A percentile compares a stretch with the other conserved stretches of the same genome.
Evolutionary conservation across 1,140 invertebrate species (phyloP).

Genomic region (Pseudomyrmex concolor): DNA sequence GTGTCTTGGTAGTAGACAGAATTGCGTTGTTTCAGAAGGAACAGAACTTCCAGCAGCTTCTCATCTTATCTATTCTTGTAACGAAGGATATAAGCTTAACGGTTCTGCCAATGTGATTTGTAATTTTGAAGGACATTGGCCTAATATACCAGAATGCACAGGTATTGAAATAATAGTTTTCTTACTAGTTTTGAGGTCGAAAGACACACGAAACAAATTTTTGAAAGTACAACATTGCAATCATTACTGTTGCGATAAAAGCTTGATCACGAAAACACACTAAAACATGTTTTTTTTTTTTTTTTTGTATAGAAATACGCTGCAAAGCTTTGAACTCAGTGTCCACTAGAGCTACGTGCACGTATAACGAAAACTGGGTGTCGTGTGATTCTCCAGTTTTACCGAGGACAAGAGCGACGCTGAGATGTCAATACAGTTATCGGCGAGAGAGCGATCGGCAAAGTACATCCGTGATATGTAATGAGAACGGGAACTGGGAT

Average conservation of each 20-base stretch:
- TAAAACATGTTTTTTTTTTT: too few species aligned
- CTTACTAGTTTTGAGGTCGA: too few species aligned
- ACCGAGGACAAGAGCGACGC: slow-evolving; percentile 73
- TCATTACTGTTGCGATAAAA: too few species aligned
- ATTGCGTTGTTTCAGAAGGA: slow-evolving; percentile 68
- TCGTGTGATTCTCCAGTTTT: slow-evolving; percentile 68
- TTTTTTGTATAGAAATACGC: slow-evolving; percentile 73
- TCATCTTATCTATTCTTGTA: slow-evolving; percentile 77
- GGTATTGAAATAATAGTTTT: slow-evolving; percentile 69
- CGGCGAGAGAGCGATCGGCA: slow-evolving; percentile 64
- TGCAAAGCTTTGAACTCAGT: slow-evolving; percentile 73
- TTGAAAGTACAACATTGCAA: too few species aligned
- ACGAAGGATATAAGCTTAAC: slow-evolving; percentile 72
- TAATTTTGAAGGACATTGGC: slow-evolving; percentile 75
- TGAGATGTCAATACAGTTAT: slow-evolving; percentile 77
- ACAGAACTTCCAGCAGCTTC: slow-evolving; percentile 71
- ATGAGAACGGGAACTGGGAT: slow-evolving; percentile 78
- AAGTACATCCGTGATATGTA: slow-evolving; percentile 73
- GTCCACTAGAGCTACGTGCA: slow-evolving; percentile 72
- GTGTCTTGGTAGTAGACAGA: slow-evolving; percentile 51
- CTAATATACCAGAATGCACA: slow-evolving; percentile 74
- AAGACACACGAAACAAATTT: too few species aligned
- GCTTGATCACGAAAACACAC: too few species aligned
- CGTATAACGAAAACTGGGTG: slow-evolving; percentile 58
- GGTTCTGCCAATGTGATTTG: slow-evolving; percentile 75